Conservation (phyloP, 2,113 vertebrate species). For the Microcebus jonahi region DNA sequence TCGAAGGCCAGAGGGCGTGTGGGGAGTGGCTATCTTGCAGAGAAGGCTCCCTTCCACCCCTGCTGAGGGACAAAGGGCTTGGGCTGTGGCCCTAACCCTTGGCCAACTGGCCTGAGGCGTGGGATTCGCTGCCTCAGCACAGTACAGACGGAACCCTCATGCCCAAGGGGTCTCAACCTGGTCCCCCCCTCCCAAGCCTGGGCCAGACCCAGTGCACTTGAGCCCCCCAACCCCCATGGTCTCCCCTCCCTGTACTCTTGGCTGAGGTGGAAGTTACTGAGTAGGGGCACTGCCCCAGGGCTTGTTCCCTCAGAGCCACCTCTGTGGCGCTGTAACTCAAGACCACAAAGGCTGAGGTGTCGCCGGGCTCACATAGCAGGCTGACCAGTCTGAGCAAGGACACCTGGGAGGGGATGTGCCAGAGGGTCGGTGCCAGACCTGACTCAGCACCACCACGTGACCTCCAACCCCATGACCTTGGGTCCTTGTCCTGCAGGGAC, state of each 20-base stretch:
- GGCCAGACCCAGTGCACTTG: too few species aligned
- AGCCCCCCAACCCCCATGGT: too few species aligned
- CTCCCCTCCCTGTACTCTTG: background rate
- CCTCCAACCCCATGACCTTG: background rate
- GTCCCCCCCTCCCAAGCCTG: too few species aligned
- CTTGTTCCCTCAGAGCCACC: background rate
- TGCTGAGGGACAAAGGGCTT: background rate
- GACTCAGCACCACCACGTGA: background rate
- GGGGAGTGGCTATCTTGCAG: background rate
- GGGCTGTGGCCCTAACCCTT: background rate
- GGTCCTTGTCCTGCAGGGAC: background rate
- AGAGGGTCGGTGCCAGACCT: background rate
- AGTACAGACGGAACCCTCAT: too few species aligned
- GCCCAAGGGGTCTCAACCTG: too few species aligned
- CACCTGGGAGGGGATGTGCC: background rate
- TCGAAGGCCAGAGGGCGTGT: background rate
- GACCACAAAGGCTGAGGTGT: background rate
- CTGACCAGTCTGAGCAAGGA: conserved; percentile 43
- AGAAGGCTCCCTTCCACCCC: background rate
- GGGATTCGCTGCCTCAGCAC: too few species aligned
- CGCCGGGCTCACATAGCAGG: background rate
- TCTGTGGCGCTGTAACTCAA: background rate
- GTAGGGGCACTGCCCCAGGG: background rate
- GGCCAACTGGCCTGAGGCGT: too few species aligned
- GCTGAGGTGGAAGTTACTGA: background rate